Conservation (phyloP, 1,140 invertebrate species). For the Odontomachus brunneus region DNA sequence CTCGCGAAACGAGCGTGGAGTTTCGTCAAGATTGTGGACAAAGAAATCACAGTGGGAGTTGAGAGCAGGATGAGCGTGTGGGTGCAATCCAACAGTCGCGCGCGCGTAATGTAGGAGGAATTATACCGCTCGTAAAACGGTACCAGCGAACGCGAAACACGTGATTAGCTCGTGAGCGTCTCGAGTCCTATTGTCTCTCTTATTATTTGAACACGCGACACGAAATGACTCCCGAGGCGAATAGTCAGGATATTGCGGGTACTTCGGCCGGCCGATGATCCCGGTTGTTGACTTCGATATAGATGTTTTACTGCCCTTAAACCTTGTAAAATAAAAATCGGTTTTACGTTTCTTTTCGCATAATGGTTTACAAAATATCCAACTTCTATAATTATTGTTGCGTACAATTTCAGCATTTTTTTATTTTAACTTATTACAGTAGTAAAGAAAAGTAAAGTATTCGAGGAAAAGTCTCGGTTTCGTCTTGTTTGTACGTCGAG, state of each 20-base stretch:
- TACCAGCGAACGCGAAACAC: slow-evolving; percentile 58
- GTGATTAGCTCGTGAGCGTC: slow-evolving; percentile 58
- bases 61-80: slow-evolving; percentile 24
- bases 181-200: slow-evolving; percentile 53
- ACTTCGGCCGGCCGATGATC: neutral
- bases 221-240: slow-evolving; percentile 32
- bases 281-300: slow-evolving; percentile 1
- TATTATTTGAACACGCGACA: slow-evolving; percentile 38
- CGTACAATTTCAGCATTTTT: neutral
- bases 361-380: no score
- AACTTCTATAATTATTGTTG: slow-evolving; percentile 21
- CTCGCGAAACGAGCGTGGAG: neutral
- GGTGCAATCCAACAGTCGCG: slow-evolving; percentile 38
- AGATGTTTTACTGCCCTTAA: neutral
- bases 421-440: neutral
- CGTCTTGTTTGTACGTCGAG: slow-evolving; percentile 33
- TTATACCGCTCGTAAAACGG: slow-evolving; percentile 66
- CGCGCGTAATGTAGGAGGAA: slow-evolving; percentile 63
- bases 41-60: slow-evolving; percentile 12
- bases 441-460: slow-evolving; percentile 6
- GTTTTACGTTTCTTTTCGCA: neutral
- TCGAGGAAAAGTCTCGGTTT: slow-evolving; percentile 21
- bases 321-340: neutral
- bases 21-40: slow-evolving; percentile 19
- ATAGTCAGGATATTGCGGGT: neutral